These are phyloP conservation scores for Drosophila mimica DNA, from an alignment of 2,888 invertebrate genomes.

Conservation along the genomic window DNA sequence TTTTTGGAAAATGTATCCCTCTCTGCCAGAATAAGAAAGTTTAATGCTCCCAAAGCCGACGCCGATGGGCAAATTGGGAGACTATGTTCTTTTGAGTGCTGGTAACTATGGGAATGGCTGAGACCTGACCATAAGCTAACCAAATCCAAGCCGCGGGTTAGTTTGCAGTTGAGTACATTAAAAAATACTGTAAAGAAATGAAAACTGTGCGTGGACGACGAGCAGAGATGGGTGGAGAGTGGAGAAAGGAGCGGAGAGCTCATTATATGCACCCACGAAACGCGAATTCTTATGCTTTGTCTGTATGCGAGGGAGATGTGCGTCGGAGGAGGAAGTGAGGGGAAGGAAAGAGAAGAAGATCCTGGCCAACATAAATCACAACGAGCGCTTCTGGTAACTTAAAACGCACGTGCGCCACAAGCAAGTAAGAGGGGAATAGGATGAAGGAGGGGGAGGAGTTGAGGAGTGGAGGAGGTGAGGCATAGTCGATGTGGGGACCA, in stretches of 20 bases:
- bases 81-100: slow-evolving; percentile 21
- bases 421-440: background rate
- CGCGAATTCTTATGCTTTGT: slow-evolving; percentile 39
- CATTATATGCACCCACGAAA: slow-evolving; percentile 58
- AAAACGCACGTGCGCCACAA: slow-evolving; percentile 67
- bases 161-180: slow-evolving; percentile 68
- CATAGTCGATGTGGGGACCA: slow-evolving; percentile 40
- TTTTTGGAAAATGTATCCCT: slow-evolving; percentile 26
- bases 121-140: slow-evolving; percentile 55
- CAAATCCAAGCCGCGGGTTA: slow-evolving; percentile 61
- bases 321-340: background rate
- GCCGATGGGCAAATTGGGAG: slow-evolving; percentile 43
- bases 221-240: no score
- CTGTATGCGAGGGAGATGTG: background rate
- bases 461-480: background rate
- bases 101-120: slow-evolving; percentile 27
- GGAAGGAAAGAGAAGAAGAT: background rate
- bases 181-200: slow-evolving; percentile 61
- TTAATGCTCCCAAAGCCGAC: slow-evolving; percentile 56
- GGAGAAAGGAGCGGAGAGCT: slow-evolving; percentile 25
- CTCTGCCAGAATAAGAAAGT: slow-evolving; percentile 38
- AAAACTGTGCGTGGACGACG: slow-evolving; percentile 3
- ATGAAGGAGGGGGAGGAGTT: background rate
- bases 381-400: slow-evolving; percentile 57
- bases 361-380: slow-evolving; percentile 61